Percentiles rank a stretch among this genome's conserved stretches.
These are phyloP conservation scores for Chelonus formosanus DNA, from an alignment of 2,888 invertebrate genomes.

Conservation along the genomic window DNA sequence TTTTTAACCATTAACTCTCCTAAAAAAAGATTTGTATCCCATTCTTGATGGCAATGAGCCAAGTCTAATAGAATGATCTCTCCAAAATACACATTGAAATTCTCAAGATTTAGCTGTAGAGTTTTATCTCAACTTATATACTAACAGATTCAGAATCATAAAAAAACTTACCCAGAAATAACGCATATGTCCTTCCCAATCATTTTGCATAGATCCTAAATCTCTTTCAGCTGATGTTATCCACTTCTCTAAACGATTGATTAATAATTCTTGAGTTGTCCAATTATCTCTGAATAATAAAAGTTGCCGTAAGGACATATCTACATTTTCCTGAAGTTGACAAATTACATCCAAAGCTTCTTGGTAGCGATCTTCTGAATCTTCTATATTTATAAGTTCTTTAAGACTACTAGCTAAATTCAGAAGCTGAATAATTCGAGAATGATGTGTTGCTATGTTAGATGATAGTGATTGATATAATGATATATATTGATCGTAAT, in stretches of 20 bases:
- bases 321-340: constrained; percentile 80
- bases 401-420: constrained; percentile 78
- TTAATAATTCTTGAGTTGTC: constrained; percentile 77
- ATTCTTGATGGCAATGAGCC: constrained; percentile 34
- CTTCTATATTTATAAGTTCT: constrained; percentile 78
- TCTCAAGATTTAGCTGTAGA: neutral
- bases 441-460: constrained; percentile 83
- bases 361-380: constrained; percentile 78
- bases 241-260: constrained; percentile 80
- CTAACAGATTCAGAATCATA: too few species aligned
- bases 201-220: constrained; percentile 72
- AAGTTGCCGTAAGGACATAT: constrained; percentile 75
- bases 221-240: constrained; percentile 78
- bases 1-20: constrained; percentile 12
- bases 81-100: constrained; percentile 31
- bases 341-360: constrained; percentile 77
- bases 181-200: constrained; percentile 77
- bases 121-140: too few species aligned
- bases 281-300: constrained; percentile 81
- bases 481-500: constrained; percentile 86
- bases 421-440: constrained; percentile 78
- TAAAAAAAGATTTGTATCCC: constrained; percentile 37
- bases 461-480: constrained; percentile 81
- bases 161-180: constrained; percentile 77
- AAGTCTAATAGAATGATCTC: constrained; percentile 43